A percentile compares a stretch with the other conserved stretches of the same genome.
These are phyloP conservation scores for Platichthys flesus DNA, from an alignment of 2,113 vertebrate species.

Conservation along the genomic window DNA sequence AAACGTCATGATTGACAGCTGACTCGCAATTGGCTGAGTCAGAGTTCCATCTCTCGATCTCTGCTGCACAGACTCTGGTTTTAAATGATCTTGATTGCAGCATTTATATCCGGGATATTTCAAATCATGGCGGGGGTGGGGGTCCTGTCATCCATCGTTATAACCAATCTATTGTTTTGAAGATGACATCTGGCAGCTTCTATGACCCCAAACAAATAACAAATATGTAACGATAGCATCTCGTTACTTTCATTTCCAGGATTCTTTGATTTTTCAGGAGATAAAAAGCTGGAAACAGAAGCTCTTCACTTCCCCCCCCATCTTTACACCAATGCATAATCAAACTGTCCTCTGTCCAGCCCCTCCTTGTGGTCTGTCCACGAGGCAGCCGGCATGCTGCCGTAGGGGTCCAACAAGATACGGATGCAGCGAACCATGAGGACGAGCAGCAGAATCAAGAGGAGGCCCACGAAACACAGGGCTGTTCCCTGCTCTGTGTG, in stretches of 20 bases:
- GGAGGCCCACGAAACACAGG: conserved; percentile 91
- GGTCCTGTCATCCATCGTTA: no score
- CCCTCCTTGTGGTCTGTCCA: conserved; percentile 94
- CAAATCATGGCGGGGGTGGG: no score
- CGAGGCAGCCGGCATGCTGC: conserved; percentile 93
- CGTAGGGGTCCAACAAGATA: conserved; percentile 95
- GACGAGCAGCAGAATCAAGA: conserved; percentile 90
- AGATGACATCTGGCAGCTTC: no score
- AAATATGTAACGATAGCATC: background rate
- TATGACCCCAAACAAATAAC: background rate
- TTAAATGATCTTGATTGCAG: no score
- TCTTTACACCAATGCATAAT: conserved; percentile 88
- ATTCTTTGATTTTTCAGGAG: background rate
- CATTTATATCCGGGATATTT: no score
- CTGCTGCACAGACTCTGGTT: no score
- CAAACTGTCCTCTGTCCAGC: conserved; percentile 92
- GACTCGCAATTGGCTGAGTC: no score
- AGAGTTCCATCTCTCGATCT: no score
- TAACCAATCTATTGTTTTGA: no score
- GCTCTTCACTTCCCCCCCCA: background rate
- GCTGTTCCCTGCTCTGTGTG: conserved; percentile 91
- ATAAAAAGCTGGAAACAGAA: background rate
- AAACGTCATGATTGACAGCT: no score
- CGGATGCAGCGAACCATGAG: conserved; percentile 92
- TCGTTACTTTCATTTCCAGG: background rate